Percentiles rank a stretch among this genome's conserved stretches.
Evolutionary conservation across 1,140 invertebrate species (phyloP).

Genomic region (Parapsyche elsis): DNA sequence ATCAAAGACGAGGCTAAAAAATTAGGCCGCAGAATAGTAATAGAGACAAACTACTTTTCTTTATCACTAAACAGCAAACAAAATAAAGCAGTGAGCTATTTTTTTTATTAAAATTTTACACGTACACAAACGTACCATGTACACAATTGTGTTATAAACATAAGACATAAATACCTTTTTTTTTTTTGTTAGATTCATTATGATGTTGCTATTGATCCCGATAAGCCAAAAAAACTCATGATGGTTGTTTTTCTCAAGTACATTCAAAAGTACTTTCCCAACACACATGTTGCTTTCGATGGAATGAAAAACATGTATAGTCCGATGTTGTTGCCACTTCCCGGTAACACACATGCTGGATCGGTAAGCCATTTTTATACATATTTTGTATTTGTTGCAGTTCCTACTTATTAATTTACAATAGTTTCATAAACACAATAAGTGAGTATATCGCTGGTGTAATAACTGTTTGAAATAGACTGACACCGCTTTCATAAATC

Average conservation of each 20-base stretch:
- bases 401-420: no score
- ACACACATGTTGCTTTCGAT: constrained; percentile 73
- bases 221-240: constrained; percentile 62
- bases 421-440: no score
- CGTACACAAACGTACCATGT: neutral
- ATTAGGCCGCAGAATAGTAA: neutral
- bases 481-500: no score
- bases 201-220: constrained; percentile 65
- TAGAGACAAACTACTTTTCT: constrained; percentile 25
- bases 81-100: constrained; percentile 7
- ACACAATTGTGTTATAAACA: no score
- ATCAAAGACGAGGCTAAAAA: neutral
- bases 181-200: constrained; percentile 60
- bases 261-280: constrained; percentile 58
- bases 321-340: constrained; percentile 17
- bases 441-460: no score
- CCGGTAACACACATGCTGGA: neutral
- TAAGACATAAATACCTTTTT: no score
- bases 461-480: no score
- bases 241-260: constrained; percentile 59
- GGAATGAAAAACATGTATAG: constrained; percentile 75
- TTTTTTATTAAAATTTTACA: neutral
- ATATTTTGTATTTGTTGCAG: neutral
- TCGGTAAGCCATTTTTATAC: neutral
- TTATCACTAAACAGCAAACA: neutral